phyloP scores from a whole-genome alignment of 2,113 vertebrate species.

The Crotalus viridis region DNA sequence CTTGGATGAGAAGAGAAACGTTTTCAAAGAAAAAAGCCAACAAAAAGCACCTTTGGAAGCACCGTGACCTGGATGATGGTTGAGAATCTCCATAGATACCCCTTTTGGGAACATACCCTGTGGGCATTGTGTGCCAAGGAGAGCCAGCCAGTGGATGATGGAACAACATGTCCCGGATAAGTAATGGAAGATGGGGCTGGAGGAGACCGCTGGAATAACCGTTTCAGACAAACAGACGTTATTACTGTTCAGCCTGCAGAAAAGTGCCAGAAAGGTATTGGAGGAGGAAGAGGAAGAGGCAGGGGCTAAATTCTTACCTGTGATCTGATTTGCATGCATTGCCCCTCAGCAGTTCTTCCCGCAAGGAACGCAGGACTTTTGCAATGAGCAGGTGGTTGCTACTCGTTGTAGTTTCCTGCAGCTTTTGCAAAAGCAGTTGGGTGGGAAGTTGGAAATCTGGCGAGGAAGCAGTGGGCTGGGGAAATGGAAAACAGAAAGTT shows the following conservation, averaged over 20 bases:
- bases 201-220: neutral
- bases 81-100: no score
- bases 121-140: neutral
- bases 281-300: no score
- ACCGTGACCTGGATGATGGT: no score
- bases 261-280: neutral
- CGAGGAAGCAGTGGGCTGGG: neutral
- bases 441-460: slow-evolving; percentile 37
- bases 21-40: no score
- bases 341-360: slow-evolving; percentile 15
- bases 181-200: neutral
- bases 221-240: neutral
- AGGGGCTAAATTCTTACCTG: neutral
- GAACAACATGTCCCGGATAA: neutral
- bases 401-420: slow-evolving; percentile 28
- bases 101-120: neutral
- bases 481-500: neutral
- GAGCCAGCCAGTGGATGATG: neutral
- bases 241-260: neutral
- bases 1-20: no score
- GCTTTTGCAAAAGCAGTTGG: slow-evolving; percentile 37
- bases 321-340: rapidly evolving
- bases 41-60: no score
- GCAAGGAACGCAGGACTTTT: slow-evolving; percentile 26
- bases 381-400: slow-evolving; percentile 36